Base-by-base conservation (phyloP, 2,888 invertebrate genomes). In the Cylindroiulus punctatus region DNA sequence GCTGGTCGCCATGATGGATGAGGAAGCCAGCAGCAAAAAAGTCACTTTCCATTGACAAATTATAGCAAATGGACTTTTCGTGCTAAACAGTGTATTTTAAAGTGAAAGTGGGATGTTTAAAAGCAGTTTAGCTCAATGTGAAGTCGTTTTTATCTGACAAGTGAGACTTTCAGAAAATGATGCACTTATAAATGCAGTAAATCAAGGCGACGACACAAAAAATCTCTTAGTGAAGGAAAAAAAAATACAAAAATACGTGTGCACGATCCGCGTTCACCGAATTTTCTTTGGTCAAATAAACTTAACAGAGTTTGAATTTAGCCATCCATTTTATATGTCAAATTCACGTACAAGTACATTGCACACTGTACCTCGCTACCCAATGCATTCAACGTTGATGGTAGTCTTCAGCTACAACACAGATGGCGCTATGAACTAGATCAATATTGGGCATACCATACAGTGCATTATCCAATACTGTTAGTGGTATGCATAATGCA, bases 51-150 rank as follows among this genome's bases (percentile, higher is more conserved):
- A 81, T 4, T 81, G 81, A 81, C 81, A 81, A 81, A 81, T 81
- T 81, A 81, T 36, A 81, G 81, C 30, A 81, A 81, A 81, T 81
- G 81, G 81, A 81, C 81, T 81, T 81, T 81, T 81, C 81, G 81
- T 81, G 81, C 81, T 81, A 81, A 81, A 81, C 81, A 81, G 30
- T 32, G 81, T 81, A 81, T 81, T 81, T 81, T 81, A 81, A 81
- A 81, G 81, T 81, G 81, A 81, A 81, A 81, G 81, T 81, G 81
- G 81, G 81, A 81, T 81, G 81, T 81, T 81, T 32, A 81, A 81
- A 81, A 81, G 81, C 81, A 81, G 81, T 81, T 81, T 81, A 81
- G 81, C 30, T 19, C 81, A 81, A 36, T 81, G 81, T 81, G 81
- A 81, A 81, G 81, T 81, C 30, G 81, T 81, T 81, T 81, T 81